Percentiles rank a stretch among this genome's conserved stretches.
Evolutionary conservation across 2,888 invertebrate genomes (phyloP).

Genomic region (Erynnis tages): DNA sequence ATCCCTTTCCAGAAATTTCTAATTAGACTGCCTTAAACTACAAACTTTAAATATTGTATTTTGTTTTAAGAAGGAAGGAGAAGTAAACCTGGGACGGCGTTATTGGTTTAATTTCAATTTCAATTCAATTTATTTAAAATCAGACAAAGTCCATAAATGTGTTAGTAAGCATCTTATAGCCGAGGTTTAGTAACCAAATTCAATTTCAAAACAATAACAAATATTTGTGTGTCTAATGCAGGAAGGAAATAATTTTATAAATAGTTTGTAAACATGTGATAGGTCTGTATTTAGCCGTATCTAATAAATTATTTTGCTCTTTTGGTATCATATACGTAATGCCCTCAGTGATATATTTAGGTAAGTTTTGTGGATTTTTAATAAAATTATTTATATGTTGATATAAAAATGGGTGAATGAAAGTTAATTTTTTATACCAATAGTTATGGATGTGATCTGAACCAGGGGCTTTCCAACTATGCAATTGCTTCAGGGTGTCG

Average conservation of each 20-base stretch:
- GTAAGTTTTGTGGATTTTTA: slow-evolving; percentile 19
- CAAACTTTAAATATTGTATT: too few species aligned
- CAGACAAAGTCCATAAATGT: too few species aligned
- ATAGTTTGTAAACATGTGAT: slow-evolving; percentile 39
- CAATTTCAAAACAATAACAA: too few species aligned
- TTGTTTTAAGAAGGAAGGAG: too few species aligned
- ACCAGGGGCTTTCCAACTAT: slow-evolving; percentile 35
- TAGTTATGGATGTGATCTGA: slow-evolving; percentile 32
- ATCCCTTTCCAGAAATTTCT: too few species aligned
- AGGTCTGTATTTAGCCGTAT: slow-evolving; percentile 38
- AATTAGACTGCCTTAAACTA: too few species aligned
- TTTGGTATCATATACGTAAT: slow-evolving; percentile 33
- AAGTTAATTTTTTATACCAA: slow-evolving; percentile 34
- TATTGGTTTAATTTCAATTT: too few species aligned
- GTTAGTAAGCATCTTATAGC: too few species aligned
- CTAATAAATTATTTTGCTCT: slow-evolving; percentile 20
- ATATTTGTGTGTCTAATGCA: too few species aligned
- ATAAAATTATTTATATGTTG: slow-evolving; percentile 29
- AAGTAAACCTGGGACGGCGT: too few species aligned
- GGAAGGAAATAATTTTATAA: slow-evolving; percentile 38
- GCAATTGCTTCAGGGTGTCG: slow-evolving; percentile 22
- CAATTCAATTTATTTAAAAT: too few species aligned
- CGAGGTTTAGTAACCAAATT: too few species aligned
- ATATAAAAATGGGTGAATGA: slow-evolving; percentile 22
- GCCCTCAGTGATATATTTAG: slow-evolving; percentile 17